Base-by-base conservation (phyloP, 2,888 invertebrate species). In the Drymonia ruficornis region DNA sequence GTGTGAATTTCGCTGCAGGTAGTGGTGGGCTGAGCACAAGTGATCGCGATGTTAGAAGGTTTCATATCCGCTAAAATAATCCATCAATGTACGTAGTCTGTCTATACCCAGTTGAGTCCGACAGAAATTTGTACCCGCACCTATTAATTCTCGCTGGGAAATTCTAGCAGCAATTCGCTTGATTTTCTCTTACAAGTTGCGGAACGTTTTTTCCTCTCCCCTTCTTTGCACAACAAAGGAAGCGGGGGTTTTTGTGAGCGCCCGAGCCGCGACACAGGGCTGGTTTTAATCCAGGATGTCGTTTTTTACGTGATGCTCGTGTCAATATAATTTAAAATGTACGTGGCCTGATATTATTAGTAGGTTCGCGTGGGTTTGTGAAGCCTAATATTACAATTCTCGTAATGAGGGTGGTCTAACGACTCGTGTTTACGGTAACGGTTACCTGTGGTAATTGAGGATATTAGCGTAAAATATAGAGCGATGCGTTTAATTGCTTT, bases 171-270 rank as follows among this genome's bases (percentile, higher is more conserved):
- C 73, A 76, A 76, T 80, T 83, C 69, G 71, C 79, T 80, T 81
- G 76, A 79, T 82, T 83, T 81, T 80, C 72, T 76, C 65, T 70
- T 72, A 74, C 78, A 75, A 78, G 72, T 76, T 74, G 65, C 59
- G 67, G 67, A 74, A 63, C 67, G 65, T 74, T 78, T 80, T 12
- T 45, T 43, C 19, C 70, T 65, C 65, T 72, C 65, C 63, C 74
- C 72, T 78, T 64, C 70, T 78, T 80, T 80, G 70, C 74, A 78
- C 80, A 76, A 84, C 83, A 84, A 84, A 82, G 75, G 74, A 71
- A 63, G 56, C 61, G 63, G 65, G 58, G 68, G 71, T 71, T 79
- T 80, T 78, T 80, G 74, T 74, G 67, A 70, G 63, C 67, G 63
- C 69, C 66, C 63, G 62, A 67, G 63, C 63, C 62, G 61, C 61